Evolutionary conservation across 92 coral and sea anemone genomes (phyloP).

Genomic region (Montipora capitata): DNA sequence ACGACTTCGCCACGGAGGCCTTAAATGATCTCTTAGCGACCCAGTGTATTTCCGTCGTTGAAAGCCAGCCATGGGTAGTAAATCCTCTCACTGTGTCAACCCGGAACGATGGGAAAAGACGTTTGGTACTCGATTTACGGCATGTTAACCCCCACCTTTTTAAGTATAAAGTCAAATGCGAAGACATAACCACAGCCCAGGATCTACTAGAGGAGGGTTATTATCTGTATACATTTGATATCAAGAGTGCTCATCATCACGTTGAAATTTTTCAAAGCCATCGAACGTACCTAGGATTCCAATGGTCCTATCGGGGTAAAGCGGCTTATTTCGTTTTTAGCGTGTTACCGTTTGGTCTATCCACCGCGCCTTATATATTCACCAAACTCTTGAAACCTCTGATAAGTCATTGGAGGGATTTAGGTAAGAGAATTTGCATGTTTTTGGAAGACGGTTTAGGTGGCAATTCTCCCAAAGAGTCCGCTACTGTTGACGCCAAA

Average conservation of each 20-base stretch:
- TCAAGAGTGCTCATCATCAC: slow-evolving; percentile 22
- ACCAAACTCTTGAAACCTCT: slow-evolving; percentile 40
- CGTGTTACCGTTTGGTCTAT: not conserved
- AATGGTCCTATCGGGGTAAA: slow-evolving; percentile 7
- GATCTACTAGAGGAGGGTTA: slow-evolving; percentile 9
- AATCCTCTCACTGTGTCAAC: slow-evolving; percentile 37
- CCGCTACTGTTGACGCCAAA: slow-evolving; percentile 16
- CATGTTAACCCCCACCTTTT: slow-evolving; percentile 50
- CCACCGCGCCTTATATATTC: slow-evolving; percentile 30
- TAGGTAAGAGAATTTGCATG: slow-evolving; percentile 50
- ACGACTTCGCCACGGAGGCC: slow-evolving; percentile 24
- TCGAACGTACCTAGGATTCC: slow-evolving; percentile 14
- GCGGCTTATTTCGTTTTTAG: not conserved
- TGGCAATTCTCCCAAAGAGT: slow-evolving; percentile 24
- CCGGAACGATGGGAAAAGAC: slow-evolving; percentile 24
- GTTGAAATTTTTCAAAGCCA: slow-evolving; percentile 15
- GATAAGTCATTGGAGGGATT: slow-evolving; percentile 1
- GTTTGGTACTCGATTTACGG: no score
- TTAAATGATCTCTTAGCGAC: slow-evolving; percentile 26
- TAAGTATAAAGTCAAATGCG: slow-evolving; percentile 33
- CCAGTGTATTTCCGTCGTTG: slow-evolving; percentile 35
- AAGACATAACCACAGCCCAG: slow-evolving; percentile 26
- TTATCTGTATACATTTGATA: slow-evolving; percentile 18
- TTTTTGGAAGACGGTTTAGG: slow-evolving; percentile 47
- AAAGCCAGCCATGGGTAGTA: slow-evolving; percentile 16